Evolutionary conservation across 2,797 vertebrate species (phyloP).

Genomic region (Gymnodraco acuticeps): DNA sequence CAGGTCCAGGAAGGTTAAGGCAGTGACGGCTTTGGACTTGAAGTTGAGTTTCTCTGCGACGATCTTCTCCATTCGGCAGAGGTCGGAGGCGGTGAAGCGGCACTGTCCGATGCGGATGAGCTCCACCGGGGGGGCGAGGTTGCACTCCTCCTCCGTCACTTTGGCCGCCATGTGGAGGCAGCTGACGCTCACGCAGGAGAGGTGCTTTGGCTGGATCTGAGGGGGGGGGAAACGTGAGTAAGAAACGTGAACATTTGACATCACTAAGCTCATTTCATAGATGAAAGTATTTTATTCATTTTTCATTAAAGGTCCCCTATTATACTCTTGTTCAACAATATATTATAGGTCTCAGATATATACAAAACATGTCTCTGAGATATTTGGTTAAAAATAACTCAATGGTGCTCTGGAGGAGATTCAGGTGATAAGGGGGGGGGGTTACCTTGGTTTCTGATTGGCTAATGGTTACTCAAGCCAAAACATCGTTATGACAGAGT

Average conservation of each 20-base stretch:
- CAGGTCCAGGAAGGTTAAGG: slow-evolving; percentile 98
- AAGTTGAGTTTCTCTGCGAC: slow-evolving; percentile 95
- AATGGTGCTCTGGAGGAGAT: too few species aligned
- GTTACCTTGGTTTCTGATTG: too few species aligned
- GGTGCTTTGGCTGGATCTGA: slow-evolving; percentile 95
- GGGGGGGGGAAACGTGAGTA: neutral
- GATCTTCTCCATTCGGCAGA: slow-evolving; percentile 97
- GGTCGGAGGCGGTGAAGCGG: slow-evolving; percentile 95
- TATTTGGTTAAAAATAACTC: too few species aligned
- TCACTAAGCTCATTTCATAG: too few species aligned
- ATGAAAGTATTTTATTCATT: too few species aligned
- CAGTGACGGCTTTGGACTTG: slow-evolving; percentile 95
- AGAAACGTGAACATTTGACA: neutral
- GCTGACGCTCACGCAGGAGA: slow-evolving; percentile 96
- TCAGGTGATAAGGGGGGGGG: too few species aligned
- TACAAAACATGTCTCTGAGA: too few species aligned
- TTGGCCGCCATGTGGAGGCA: slow-evolving; percentile 94
- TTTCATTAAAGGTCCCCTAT: too few species aligned
- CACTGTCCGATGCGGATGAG: slow-evolving; percentile 97
- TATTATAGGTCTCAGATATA: too few species aligned
- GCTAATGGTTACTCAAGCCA: too few species aligned
- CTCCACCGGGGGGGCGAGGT: slow-evolving; percentile 89
- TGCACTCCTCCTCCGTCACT: slow-evolving; percentile 91
- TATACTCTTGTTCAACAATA: too few species aligned
- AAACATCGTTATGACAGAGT: too few species aligned